Evolutionary conservation across 2,797 vertebrate genomes (phyloP).

Genomic region (Mastacembelus armatus): DNA sequence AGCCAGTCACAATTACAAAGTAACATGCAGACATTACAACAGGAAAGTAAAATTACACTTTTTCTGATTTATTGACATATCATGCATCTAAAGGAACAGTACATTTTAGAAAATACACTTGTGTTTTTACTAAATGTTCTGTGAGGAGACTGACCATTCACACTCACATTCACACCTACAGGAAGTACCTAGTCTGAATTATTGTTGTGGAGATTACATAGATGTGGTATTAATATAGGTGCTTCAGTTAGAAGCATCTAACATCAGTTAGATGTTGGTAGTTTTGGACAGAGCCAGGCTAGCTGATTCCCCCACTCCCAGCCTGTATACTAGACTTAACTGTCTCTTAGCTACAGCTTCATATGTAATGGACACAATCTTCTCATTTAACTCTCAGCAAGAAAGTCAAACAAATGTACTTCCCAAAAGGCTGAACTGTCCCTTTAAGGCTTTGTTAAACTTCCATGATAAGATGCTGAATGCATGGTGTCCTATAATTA

Average conservation of each 20-base stretch:
- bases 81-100: neutral
- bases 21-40: slow-evolving; percentile 26
- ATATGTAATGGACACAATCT: neutral
- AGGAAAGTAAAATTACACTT: neutral
- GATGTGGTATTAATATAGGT: no score
- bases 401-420: neutral
- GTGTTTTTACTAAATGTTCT: neutral
- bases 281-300: neutral
- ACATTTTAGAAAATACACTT: neutral
- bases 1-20: neutral
- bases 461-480: neutral
- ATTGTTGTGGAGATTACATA: no score
- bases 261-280: neutral
- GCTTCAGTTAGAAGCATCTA: no score
- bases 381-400: neutral
- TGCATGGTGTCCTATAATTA: neutral
- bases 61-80: neutral
- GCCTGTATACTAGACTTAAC: neutral
- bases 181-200: no score
- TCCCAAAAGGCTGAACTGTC: no score
- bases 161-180: no score
- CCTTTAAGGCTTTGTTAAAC: slow-evolving; percentile 1
- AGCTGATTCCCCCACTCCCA: no score
- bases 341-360: neutral
- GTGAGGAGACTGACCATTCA: no score